Evolutionary conservation across 2,888 invertebrate species (phyloP).

Genomic region (Hirudinaria manillensis): DNA sequence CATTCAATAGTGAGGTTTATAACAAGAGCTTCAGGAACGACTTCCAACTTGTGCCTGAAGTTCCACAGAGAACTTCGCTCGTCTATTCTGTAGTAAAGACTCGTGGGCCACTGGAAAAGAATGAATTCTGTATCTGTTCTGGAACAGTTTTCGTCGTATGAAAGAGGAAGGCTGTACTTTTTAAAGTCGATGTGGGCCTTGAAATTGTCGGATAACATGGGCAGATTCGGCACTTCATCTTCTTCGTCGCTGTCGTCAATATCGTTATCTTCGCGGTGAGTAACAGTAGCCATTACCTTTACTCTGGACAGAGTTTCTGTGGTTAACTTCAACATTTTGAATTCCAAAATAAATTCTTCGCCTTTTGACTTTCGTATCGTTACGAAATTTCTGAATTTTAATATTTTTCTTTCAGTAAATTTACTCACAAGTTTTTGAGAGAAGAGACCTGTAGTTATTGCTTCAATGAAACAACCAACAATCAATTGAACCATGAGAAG

Average conservation of each 20-base stretch:
- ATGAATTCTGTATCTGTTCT: background rate
- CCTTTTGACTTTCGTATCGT: background rate
- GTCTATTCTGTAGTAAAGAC: background rate
- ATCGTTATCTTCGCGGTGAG: background rate
- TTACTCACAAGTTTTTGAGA: constrained; percentile 17
- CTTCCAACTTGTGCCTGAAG: background rate
- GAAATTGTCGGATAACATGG: background rate
- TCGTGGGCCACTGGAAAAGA: constrained; percentile 8
- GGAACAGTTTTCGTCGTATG: background rate
- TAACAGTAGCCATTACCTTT: background rate
- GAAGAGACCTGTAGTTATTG: background rate
- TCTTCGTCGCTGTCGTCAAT: constrained; percentile 9
- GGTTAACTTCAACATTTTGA: background rate
- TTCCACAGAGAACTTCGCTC: constrained; percentile 15
- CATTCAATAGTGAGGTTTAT: background rate
- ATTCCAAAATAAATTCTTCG: constrained; percentile 1
- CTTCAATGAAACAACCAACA: constrained; percentile 13
- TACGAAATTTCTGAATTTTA: constrained; percentile 3
- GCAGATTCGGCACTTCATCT: background rate
- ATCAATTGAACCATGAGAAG: constrained; percentile 5
- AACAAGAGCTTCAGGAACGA: background rate
- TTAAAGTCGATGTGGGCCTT: background rate
- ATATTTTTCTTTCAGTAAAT: background rate
- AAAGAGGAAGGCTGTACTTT: constrained; percentile 14
- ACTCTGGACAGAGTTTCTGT: background rate